Evolutionary conservation across 1,140 invertebrate genomes (phyloP), one percentile per base, ranked within the genome.

Genomic region (Bombus sibiricus): DNA sequence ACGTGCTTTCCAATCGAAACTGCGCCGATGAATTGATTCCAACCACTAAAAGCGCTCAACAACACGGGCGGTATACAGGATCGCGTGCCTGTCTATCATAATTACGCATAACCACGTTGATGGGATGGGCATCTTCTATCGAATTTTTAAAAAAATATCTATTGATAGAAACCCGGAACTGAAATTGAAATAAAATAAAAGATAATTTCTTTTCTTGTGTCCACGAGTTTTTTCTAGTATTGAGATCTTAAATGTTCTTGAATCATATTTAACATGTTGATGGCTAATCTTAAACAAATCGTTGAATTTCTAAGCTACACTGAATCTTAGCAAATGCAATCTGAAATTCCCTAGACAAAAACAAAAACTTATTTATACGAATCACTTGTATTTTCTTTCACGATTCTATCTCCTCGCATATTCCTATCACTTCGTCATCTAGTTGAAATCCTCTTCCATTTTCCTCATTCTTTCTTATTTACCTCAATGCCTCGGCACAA

Each of bases 21-120:
- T 79, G 39, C 82, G 39, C 41, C 82, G 32, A 72, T 43, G 76
- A 79, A 84, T 79, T 76, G 82, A 84, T 79, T 79, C 9, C 12
- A 25, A 1, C 53, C 34, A 34, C n/a, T 71, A 37, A 78, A 69
- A 71, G 37, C 47, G n/a, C 15, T 41, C 39, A 41, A 39, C 37
- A 34, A 22, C 62, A 76, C 57, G 34, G 22, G 6, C 47, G 3
- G 13, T 22, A 78, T n/a, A 47, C 3, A 59, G 28, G 34, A n/a
- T 57, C 43, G 28, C 15, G 13, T 53, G 28, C 34, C 28, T 10
- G 57, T 15, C 28, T 32, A 43, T 22, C 15, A 25, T 68, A 76
- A 83, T 83, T 76, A 32, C 57, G 66, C 41, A 53, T 34, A 32
- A 62, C 18, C 57, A 2, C n/a, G 34, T 25, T 41, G 15, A 32